Percentiles rank a stretch among this genome's conserved stretches.
Conservation (phyloP, 2,797 vertebrate genomes). For the Erethizon dorsatum region DNA sequence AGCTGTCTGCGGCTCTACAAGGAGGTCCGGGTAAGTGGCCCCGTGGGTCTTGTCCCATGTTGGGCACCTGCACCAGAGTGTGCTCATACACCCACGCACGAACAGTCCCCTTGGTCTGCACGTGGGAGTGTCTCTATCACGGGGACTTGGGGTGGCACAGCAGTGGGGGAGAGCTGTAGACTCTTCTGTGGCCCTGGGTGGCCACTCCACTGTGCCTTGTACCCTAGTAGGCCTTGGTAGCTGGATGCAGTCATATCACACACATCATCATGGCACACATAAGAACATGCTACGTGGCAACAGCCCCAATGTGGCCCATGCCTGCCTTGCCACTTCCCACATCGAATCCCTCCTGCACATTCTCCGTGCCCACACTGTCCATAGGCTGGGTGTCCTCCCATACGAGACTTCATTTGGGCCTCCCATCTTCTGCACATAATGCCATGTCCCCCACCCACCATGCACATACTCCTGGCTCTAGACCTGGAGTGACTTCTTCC, state of each 20-base stretch:
- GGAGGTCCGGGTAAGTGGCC: constrained; percentile 94
- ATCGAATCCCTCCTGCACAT: background rate
- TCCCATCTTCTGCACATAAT: background rate
- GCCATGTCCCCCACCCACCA: background rate
- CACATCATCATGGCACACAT: background rate
- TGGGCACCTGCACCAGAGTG: background rate
- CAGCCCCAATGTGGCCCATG: background rate
- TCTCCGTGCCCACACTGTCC: background rate
- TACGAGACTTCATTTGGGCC: background rate
- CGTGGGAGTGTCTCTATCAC: accelerated
- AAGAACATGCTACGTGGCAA: background rate
- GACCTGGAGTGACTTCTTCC: constrained; percentile 39
- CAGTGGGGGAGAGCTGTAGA: background rate
- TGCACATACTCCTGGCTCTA: constrained; percentile 12
- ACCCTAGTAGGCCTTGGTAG: background rate
- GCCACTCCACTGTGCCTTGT: background rate
- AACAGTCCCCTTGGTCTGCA: background rate
- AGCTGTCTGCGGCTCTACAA: constrained; percentile 95
- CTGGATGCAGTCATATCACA: background rate
- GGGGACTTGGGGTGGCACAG: background rate
- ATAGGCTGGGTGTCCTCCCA: background rate
- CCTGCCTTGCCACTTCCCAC: background rate
- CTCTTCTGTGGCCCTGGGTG: background rate
- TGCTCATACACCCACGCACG: background rate
- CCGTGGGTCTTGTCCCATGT: background rate